These are phyloP conservation scores for Dromius quadrimaculatus DNA, from an alignment of 2,888 invertebrate genomes.

Conservation along the genomic window DNA sequence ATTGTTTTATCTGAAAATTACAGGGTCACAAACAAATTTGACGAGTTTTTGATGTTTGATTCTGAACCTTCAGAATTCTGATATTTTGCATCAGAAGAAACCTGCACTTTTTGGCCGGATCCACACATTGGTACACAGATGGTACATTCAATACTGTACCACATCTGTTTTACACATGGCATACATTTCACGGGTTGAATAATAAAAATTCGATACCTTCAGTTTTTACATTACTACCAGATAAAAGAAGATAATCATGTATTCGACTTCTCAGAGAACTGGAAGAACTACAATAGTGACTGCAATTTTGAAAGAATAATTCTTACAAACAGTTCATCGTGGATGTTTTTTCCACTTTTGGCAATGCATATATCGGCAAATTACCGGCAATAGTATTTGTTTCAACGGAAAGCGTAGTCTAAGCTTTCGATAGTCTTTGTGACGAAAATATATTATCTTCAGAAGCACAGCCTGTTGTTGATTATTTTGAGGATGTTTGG, in stretches of 20 bases:
- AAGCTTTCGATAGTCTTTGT: conserved; percentile 1
- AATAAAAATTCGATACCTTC: conserved; percentile 45
- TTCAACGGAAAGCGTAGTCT: not conserved
- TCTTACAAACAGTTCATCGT: not conserved
- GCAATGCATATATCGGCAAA: not conserved
- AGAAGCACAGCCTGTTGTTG: conserved; percentile 12
- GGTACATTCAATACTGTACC: conserved; percentile 56
- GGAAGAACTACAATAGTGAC: not conserved
- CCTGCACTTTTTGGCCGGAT: conserved; percentile 8
- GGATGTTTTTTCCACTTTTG: not conserved
- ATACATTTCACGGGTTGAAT: conserved; percentile 52
- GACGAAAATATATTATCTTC: not conserved
- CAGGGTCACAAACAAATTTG: not conserved
- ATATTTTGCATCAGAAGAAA: too few relatives aligned
- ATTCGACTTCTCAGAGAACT: not conserved
- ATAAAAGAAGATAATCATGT: conserved; percentile 39
- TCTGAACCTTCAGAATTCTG: too few relatives aligned
- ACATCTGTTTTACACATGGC: conserved; percentile 53
- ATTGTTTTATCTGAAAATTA: too few relatives aligned
- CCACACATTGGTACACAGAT: conserved; percentile 54
- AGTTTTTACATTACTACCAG: conserved; percentile 53
- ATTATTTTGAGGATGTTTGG: conserved; percentile 52
- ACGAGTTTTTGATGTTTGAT: not conserved
- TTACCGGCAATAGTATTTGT: not conserved
- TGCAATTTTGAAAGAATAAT: not conserved